phyloP scores from a whole-genome alignment of 1,140 invertebrate genomes.

The Anastrepha obliqua region DNA sequence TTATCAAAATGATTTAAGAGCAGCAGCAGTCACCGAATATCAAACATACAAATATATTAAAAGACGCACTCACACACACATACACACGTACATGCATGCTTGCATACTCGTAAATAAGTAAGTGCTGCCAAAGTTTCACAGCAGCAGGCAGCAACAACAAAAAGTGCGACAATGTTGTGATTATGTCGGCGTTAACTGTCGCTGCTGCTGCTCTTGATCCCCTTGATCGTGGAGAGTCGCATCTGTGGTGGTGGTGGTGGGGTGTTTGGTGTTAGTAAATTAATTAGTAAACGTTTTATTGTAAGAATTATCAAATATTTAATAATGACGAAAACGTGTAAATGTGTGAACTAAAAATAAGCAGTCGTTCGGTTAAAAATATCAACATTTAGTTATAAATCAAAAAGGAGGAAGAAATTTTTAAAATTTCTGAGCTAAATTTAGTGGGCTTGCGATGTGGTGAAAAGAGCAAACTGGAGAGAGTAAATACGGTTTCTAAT shows the following conservation, averaged over 20 bases:
- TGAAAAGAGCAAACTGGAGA: too few relatives aligned
- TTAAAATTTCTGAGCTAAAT: too few relatives aligned
- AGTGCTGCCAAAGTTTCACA: slow-evolving; percentile 9
- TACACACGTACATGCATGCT: not conserved
- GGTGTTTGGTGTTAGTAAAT: too few relatives aligned
- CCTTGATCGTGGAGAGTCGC: not conserved
- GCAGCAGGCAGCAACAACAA: not conserved
- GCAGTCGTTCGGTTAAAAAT: not conserved
- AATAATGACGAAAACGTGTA: not conserved
- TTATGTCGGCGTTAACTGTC: not conserved
- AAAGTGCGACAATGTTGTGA: not conserved
- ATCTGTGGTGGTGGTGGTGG: too few relatives aligned
- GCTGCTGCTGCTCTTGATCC: not conserved
- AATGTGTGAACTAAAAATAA: slow-evolving; percentile 6
- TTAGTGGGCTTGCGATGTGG: too few relatives aligned
- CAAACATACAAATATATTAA: not conserved
- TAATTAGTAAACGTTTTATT: not conserved
- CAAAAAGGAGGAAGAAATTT: too few relatives aligned
- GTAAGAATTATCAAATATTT: not conserved
- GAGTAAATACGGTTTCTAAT: too few relatives aligned
- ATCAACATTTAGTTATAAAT: too few relatives aligned
- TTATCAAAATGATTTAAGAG: slow-evolving; percentile 53
- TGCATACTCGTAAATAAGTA: not conserved
- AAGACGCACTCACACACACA: not conserved
- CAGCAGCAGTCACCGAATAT: slow-evolving; percentile 23